phyloP scores from a whole-genome alignment of 2,113 vertebrate genomes.

The Stercorarius parasiticus region DNA sequence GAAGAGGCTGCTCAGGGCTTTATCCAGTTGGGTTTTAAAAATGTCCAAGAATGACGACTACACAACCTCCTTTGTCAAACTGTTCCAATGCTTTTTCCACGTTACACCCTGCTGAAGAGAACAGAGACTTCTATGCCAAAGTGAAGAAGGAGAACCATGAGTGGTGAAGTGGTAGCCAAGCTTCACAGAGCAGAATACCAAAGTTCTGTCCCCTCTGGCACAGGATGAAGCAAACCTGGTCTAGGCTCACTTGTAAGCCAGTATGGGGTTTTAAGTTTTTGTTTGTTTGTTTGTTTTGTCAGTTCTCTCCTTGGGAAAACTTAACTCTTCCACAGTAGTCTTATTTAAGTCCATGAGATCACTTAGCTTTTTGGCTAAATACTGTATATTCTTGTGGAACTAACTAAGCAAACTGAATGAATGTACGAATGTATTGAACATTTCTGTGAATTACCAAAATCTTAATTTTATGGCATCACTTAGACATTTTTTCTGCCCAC shows the following conservation, averaged over 20 bases:
- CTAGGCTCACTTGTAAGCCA: background rate
- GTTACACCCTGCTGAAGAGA: background rate
- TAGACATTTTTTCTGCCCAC: background rate
- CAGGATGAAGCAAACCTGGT: background rate
- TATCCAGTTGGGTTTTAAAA: background rate
- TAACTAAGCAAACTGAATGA: background rate
- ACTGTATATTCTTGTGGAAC: background rate
- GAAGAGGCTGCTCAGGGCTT: background rate
- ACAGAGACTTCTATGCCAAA: background rate
- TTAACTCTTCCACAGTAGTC: background rate
- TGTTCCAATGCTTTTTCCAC: background rate
- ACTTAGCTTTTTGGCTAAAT: background rate
- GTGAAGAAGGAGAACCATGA: background rate
- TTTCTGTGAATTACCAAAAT: background rate
- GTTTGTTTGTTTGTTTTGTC: background rate
- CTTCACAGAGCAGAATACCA: background rate
- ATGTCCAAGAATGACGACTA: background rate
- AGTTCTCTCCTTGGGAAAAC: background rate
- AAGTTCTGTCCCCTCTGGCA: background rate
- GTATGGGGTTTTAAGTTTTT: background rate
- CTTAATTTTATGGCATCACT: background rate
- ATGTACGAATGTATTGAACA: background rate
- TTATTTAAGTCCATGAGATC: background rate
- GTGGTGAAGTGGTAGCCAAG: background rate
- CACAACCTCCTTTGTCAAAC: background rate